A percentile compares a stretch with the other conserved stretches of the same genome.
phyloP scores from a whole-genome alignment of 1,140 invertebrate genomes.

The Solen grandis region DNA sequence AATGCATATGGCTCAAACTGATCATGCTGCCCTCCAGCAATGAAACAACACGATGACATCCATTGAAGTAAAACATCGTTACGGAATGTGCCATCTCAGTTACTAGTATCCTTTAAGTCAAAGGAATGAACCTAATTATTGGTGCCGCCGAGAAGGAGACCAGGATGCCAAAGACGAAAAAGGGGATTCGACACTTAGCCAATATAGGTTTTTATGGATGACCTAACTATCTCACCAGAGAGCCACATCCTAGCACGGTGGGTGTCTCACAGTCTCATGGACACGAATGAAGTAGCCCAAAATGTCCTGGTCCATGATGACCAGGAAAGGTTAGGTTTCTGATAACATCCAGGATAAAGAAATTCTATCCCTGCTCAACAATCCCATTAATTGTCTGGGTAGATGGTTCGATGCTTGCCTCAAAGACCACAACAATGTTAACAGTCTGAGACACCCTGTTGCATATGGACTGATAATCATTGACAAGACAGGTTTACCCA shows the following conservation, averaged over 20 bases:
- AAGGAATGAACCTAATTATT: background rate
- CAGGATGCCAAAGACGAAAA: slow-evolving; percentile 1
- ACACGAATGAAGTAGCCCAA: slow-evolving; percentile 33
- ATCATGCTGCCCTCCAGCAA: slow-evolving; percentile 21
- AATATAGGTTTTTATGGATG: slow-evolving; percentile 51
- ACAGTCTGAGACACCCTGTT: background rate
- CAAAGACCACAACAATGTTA: slow-evolving; percentile 26
- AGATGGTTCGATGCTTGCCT: slow-evolving; percentile 30
- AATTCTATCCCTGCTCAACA: slow-evolving; percentile 16
- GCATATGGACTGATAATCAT: slow-evolving; percentile 32
- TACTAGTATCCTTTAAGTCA: slow-evolving; percentile 26
- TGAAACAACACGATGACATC: slow-evolving; percentile 46
- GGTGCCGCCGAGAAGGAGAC: slow-evolving; percentile 19
- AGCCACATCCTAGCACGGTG: background rate
- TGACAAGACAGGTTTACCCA: no score
- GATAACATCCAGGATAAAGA: background rate
- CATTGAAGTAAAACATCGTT: slow-evolving; percentile 22
- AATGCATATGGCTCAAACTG: slow-evolving; percentile 28
- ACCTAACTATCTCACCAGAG: slow-evolving; percentile 35
- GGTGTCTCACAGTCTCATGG: background rate
- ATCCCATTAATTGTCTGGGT: slow-evolving; percentile 32
- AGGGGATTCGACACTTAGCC: background rate
- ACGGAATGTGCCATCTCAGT: slow-evolving; percentile 38
- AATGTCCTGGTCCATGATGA: slow-evolving; percentile 42
- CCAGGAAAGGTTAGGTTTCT: slow-evolving; percentile 1